Base-by-base conservation (phyloP, 1,140 invertebrate genomes). In the Amphibalanus amphitrite region DNA sequence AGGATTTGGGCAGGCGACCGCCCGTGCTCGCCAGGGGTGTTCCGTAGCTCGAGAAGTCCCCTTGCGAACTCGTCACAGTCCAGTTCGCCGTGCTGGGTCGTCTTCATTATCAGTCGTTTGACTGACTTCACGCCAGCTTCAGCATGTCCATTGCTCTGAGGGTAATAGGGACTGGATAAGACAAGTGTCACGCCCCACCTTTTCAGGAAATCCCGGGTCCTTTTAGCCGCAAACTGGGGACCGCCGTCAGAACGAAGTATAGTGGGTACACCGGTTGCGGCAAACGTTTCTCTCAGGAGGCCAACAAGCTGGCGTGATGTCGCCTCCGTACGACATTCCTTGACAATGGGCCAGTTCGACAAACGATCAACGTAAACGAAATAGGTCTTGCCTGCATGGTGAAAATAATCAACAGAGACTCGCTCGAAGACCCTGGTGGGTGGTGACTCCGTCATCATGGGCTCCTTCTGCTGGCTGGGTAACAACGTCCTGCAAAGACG, bases 91-190 rank as follows among this genome's bases (percentile, higher is more conserved):
- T 68, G 23, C 38, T 67, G 26, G 38, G 59, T 71, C 30, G 71
- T 71, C 71, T 71, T 71, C 28, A 71, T 65, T 10, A 71, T 71
- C 4, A 71, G 29, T 25, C 67, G 70, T 28, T 71, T 71, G 38
- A 71, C 28, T 28, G 67, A 69, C 38, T 71, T 71, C 25, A 71
- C 71, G 33, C 13, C 67, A 38, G 71, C 10, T 28, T 71, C 71
- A 29, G 71, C 25, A 65, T 71, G 47, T 30, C 47, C 71, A 71
- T 71, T 71, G 13, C 67, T 29, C 28, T 28, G 71, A 13, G 59
- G 28, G 20, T 71, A 71, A 67, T 65, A 4, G 28, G 71, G 71
- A 38, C 67, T 26, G n/a, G 71, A 71, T 30, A 69, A 30, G 26
- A 69, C 47, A 29, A 69, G 59, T n/a, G 29, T 13, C 17, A 38